phyloP scores from a whole-genome alignment of 2,797 vertebrate species.

The Enteromius fasciolatus region DNA sequence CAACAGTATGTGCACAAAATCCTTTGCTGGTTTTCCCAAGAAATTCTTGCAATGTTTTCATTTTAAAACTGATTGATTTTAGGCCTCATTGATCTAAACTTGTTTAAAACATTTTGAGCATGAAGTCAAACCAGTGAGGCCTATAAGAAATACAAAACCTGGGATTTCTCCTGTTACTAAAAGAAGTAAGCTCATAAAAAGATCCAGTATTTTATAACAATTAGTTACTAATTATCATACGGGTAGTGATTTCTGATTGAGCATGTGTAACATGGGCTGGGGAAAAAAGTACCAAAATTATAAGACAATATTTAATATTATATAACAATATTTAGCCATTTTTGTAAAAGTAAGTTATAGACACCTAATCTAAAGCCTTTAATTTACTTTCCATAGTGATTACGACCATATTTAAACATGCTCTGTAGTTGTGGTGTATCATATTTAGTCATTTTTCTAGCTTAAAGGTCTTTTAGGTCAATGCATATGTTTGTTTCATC shows the following conservation, averaged over 20 bases:
- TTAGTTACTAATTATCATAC: neutral
- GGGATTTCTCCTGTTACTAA: neutral
- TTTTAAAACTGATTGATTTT: neutral
- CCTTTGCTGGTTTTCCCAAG: neutral
- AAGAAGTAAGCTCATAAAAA: neutral
- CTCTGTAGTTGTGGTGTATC: neutral
- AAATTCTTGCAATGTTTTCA: neutral
- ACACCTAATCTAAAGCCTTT: neutral
- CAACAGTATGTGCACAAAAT: neutral
- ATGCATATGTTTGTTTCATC: neutral
- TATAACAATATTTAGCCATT: neutral
- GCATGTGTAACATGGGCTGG: neutral
- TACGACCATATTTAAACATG: neutral
- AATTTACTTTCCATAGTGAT: neutral
- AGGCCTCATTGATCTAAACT: neutral
- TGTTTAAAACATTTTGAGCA: no score
- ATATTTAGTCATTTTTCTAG: neutral
- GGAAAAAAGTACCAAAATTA: no score
- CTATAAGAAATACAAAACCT: neutral
- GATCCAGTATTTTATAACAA: neutral
- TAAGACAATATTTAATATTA: no score
- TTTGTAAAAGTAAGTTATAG: neutral
- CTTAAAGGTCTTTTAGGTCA: conserved; percentile 1
- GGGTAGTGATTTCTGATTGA: neutral
- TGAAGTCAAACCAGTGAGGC: neutral